These are phyloP conservation scores for Erythrocercus mccallii DNA, from an alignment of 2,113 vertebrate genomes.

Conservation along the genomic window DNA sequence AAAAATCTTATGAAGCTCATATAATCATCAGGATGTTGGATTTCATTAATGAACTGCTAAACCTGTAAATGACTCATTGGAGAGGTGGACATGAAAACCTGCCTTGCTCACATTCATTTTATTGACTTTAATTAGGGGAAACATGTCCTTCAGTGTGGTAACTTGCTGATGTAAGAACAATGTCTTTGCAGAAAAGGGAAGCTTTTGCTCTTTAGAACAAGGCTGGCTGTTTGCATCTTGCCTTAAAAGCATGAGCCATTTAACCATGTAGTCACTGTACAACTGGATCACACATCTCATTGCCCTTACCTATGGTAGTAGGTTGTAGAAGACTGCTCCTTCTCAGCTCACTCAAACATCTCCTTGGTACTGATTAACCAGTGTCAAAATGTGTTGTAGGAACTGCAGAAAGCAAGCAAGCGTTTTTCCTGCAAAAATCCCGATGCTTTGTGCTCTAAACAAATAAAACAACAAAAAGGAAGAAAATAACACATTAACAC, in stretches of 20 bases:
- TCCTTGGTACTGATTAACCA: not conserved
- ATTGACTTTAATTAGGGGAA: not conserved
- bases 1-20: not conserved
- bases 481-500: not conserved
- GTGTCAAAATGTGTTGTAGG: not conserved
- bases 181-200: not conserved
- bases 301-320: not conserved
- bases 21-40: not conserved
- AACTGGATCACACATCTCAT: not conserved
- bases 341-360: not conserved
- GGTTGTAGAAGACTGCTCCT: not conserved
- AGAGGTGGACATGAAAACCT: not conserved
- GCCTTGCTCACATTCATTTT: not conserved
- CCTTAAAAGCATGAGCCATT: not conserved
- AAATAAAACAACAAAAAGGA: not conserved
- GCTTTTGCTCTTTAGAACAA: not conserved
- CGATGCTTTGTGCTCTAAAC: not conserved
- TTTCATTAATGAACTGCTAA: conserved; percentile 2
- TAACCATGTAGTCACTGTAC: not conserved
- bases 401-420: not conserved
- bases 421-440: not conserved
- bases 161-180: not conserved
- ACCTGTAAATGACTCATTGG: not conserved
- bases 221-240: not conserved
- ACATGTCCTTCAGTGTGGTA: not conserved